Base-by-base conservation (phyloP, 2,113 vertebrate species). In the Cinclus mexicanus region DNA sequence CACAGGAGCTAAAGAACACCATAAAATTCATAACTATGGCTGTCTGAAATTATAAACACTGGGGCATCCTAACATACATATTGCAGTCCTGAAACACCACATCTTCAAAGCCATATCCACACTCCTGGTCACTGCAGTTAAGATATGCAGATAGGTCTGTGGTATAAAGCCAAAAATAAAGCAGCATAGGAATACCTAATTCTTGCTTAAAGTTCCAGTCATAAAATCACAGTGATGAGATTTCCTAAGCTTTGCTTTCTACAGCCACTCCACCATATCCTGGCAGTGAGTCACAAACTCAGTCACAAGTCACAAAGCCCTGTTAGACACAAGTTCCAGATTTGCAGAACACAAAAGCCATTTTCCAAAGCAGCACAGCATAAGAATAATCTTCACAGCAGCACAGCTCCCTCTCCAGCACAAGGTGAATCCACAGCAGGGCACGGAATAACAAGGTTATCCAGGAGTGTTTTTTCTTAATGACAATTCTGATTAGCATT, bases 11-110 rank as follows among this genome's bases (percentile, higher is more conserved):
- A 52, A 90, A 78, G 60, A 91, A 31, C 19, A 37, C 60, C 49
- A 69, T 25, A 39, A 64, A 91, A 72, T 17, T 49, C 14, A 8
- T 56, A 71, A 25, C 28, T 37, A 17, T 11, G 11, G 17, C 18
- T 61, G 8, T 50, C 5, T 50, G 53, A 79, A 67, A 69, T 41
- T 15, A 16, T 37, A 77, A 79, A 79, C 14, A 37, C 20, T 60
- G n/a, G 14, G 2, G 0, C 18, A 77, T 25, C 17, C 26, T 37
- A 74, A 46, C 1, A 1, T 44, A 71, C 1, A 1, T 16, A 56
- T 0, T 41, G 13, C 37, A 83, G 53, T 46, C 57, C 60, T 81
- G 35, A 68, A 93, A 74, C 8, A 68, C 19, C 28, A 39, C 1
- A 6, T 17, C 59, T 65, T 21, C 56, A 50, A 86, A 71, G 57